Evolutionary conservation across 2,888 invertebrate species (phyloP), one percentile per base, ranked within the genome.

Genomic region (Psylliodes chrysocephalus): DNA sequence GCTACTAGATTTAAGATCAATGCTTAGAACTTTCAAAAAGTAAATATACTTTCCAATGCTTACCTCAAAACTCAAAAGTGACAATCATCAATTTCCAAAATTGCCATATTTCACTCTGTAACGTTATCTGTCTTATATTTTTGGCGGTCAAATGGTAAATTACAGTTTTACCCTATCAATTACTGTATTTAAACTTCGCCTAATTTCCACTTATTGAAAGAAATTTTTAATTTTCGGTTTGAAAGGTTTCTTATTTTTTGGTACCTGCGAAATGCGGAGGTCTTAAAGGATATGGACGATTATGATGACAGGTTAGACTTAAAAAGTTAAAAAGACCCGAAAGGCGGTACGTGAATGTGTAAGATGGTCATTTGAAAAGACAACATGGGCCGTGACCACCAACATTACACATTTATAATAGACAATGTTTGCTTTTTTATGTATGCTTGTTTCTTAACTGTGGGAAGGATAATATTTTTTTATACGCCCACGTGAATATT

Each of bases 291-390:
- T 46, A 12, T 46, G 14, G 12, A 22, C 14, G 38, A 38, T 38
- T 10, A 46, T 46, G 46, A 46, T 46, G 46, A 46, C 46, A 46
- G 46, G 22, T 22, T 46, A 22, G 28, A 47, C 12, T 52, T 52
- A 30, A n/a, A n/a, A 5, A 12, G n/a, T 52, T 8, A n/a, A 12
- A 18, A 17, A 22, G n/a, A n/a, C n/a, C n/a, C n/a, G n/a, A n/a
- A n/a, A n/a, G n/a, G n/a, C n/a, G n/a, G n/a, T n/a, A n/a, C n/a
- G n/a, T n/a, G n/a, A n/a, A n/a, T n/a, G n/a, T n/a, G n/a, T n/a
- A n/a, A n/a, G n/a, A n/a, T n/a, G n/a, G n/a, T n/a, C n/a, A n/a
- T n/a, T n/a, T n/a, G n/a, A n/a, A n/a, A n/a, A n/a, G n/a, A n/a
- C n/a, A n/a, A n/a, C n/a, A n/a, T n/a, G n/a, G n/a, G n/a, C n/a